Evolutionary conservation across 2,888 invertebrate species (phyloP), one percentile per base, ranked within the genome.

Genomic region (Cheilosia impressa): DNA sequence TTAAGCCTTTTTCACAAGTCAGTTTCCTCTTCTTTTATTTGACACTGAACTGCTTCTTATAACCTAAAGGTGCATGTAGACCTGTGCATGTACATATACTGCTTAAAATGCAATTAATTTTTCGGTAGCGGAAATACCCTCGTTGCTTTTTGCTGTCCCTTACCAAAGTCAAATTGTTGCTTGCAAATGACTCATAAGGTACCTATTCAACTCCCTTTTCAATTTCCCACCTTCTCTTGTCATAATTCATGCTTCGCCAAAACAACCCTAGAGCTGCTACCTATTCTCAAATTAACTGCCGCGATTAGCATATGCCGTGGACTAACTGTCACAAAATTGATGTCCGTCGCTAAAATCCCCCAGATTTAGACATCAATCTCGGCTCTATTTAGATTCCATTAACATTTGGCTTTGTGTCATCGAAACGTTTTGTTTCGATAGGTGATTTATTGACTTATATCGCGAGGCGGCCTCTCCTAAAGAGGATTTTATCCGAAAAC

Each of bases 341-440:
- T 19, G 45, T 47, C 45, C 0, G 17, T 47, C 45, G n/a, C 45
- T 17, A 17, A n/a, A 47, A 47, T 17, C n/a, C 17, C 17, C 7
- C n/a, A 45, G 19, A 47, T 19, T 47, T 47, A 47, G 45, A 17
- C 45, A 17, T 47, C 17, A 7, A 47, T 47, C 45, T 47, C 17
- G 45, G n/a, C 17, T 7, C 45, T 17, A 17, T 45, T 45, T 45
- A 45, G 45, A 45, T 45, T 47, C 45, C 45, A 47, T 47, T 47
- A 47, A 47, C 17, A 47, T n/a, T 17, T 17, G 17, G 9, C 17
- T n/a, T 47, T 47, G 7, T 47, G 7, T n/a, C n/a, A 47, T 47
- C 45, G n/a, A 17, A 47, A 17, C 45, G 45, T n/a, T 47, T 47
- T 47, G n/a, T 47, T 47, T 17, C 4, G n/a, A 9, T 17, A 3